phyloP scores from a whole-genome alignment of 2,113 vertebrate species.

The Globicephala melas region DNA sequence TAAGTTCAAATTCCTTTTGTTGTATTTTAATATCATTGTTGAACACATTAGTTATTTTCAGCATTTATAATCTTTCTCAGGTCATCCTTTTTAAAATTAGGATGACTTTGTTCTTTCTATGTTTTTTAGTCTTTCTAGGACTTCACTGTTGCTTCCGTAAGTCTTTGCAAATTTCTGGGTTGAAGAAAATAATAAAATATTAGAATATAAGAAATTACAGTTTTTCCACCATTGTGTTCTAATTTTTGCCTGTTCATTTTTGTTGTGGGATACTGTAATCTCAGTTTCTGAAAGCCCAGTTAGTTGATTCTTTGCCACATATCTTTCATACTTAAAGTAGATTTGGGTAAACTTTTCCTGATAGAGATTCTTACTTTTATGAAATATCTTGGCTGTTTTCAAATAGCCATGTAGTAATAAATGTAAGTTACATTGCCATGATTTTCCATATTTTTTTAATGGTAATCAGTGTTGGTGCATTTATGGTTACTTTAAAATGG shows the following conservation, averaged over 20 bases:
- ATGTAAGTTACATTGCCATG: neutral
- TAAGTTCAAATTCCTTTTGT: slow-evolving; percentile 9
- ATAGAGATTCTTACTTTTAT: slow-evolving; percentile 20
- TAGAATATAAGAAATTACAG: neutral
- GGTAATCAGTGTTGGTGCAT: neutral
- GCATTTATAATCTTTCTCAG: neutral
- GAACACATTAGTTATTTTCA: slow-evolving; percentile 21
- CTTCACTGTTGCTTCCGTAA: neutral
- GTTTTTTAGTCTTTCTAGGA: neutral
- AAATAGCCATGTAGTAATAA: slow-evolving; percentile 37
- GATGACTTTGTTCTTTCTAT: neutral
- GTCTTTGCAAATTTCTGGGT: neutral
- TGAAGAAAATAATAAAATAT: neutral
- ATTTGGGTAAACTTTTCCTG: slow-evolving; percentile 41
- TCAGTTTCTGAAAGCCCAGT: slow-evolving; percentile 38
- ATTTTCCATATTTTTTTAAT: slow-evolving; percentile 3
- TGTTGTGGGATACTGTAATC: slow-evolving; percentile 23
- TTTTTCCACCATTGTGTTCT: slow-evolving; percentile 26
- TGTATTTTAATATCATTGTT: neutral
- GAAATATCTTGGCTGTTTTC: slow-evolving; percentile 36
- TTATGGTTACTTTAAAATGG: slow-evolving; percentile 28
- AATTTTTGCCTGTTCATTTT: neutral
- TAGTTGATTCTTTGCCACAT: slow-evolving; percentile 38
- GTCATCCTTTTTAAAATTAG: neutral
- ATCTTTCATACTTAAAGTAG: slow-evolving; percentile 40